These are phyloP conservation scores for Thecophora atra DNA, from an alignment of 2,888 invertebrate genomes.

Conservation along the genomic window DNA sequence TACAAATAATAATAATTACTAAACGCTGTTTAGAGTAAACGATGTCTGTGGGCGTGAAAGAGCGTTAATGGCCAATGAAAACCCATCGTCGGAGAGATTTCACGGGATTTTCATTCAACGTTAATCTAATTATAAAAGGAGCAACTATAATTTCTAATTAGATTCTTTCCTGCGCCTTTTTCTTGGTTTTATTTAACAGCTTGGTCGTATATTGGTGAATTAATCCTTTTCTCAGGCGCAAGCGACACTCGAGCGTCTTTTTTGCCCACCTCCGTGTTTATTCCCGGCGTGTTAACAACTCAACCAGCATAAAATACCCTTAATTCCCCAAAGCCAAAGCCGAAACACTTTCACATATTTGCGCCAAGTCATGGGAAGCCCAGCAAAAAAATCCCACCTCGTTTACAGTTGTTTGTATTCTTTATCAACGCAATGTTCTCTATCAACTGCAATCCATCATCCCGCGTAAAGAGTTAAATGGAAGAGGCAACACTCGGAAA, in stretches of 20 bases:
- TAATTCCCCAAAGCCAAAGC: slow-evolving; percentile 10
- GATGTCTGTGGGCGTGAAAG: slow-evolving; percentile 3
- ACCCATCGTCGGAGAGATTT: too few species aligned
- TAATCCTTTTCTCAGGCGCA: neutral
- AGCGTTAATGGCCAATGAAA: neutral
- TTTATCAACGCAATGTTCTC: neutral
- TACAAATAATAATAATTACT: slow-evolving; percentile 4
- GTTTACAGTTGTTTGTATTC: slow-evolving; percentile 24
- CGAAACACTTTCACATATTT: slow-evolving; percentile 13
- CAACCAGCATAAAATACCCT: slow-evolving; percentile 32
- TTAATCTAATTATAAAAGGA: too few species aligned
- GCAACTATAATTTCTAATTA: too few species aligned
- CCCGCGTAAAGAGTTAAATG: neutral
- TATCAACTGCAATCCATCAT: slow-evolving; percentile 22
- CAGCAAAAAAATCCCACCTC: slow-evolving; percentile 24
- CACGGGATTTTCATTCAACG: too few species aligned
- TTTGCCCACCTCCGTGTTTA: neutral
- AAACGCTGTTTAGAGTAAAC: neutral
- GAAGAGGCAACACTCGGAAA: slow-evolving; percentile 24
- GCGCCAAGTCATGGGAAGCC: slow-evolving; percentile 9
- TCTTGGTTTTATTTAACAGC: neutral
- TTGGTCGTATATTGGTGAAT: neutral
- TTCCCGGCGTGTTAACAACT: slow-evolving; percentile 27
- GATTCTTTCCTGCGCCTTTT: too few species aligned
- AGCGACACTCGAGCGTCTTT: neutral